These are phyloP conservation scores for Sinohyriopsis cumingii DNA, from an alignment of 2,888 invertebrate species.

Conservation along the genomic window DNA sequence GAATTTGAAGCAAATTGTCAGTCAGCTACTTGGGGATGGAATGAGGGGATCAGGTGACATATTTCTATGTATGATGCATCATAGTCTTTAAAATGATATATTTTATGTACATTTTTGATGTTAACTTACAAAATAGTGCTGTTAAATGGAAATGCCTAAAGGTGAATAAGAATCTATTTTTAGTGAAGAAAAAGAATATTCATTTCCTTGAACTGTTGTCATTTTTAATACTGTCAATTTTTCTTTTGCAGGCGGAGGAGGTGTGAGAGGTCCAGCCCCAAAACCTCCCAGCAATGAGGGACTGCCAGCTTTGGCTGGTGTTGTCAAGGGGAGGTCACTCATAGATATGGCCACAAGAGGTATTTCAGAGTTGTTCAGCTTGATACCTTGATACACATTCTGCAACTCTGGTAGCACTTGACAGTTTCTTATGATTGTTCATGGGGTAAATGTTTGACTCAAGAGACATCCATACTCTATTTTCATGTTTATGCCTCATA, in stretches of 20 bases:
- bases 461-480: not conserved
- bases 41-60: too few species aligned
- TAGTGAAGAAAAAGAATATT: too few species aligned
- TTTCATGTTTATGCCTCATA: not conserved
- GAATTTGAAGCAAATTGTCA: too few species aligned
- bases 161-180: too few species aligned
- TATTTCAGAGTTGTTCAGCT: constrained; percentile 11
- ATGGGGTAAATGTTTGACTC: not conserved
- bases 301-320: constrained; percentile 50
- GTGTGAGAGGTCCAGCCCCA: constrained; percentile 40
- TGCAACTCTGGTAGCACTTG: not conserved
- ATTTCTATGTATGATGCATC: too few species aligned
- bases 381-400: not conserved
- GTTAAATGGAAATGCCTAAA: too few species aligned
- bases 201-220: too few species aligned
- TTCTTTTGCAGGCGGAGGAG: constrained; percentile 57
- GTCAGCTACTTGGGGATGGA: too few species aligned
- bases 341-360: constrained; percentile 63
- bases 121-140: too few species aligned
- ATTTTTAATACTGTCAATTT: too few species aligned
- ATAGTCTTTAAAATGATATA: too few species aligned
- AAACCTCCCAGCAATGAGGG: constrained; percentile 53
- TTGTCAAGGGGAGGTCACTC: constrained; percentile 50
- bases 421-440: not conserved
- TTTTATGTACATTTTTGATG: too few species aligned